Evolutionary conservation across 2,797 vertebrate species (phyloP).

Genomic region (Phoxinus dragarum): DNA sequence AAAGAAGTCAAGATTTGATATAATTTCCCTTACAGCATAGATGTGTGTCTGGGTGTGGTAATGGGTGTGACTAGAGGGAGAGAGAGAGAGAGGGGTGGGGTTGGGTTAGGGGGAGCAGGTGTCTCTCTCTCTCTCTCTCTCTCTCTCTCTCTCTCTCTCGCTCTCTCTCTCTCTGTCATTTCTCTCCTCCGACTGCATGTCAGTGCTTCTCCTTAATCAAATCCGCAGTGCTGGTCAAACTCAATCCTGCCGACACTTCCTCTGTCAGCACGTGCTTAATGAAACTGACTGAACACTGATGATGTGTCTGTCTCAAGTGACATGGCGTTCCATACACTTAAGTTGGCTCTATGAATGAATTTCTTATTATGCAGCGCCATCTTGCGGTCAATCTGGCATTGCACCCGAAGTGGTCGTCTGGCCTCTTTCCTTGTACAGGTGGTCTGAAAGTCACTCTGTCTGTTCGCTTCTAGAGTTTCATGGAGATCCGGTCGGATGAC

Average conservation of each 20-base stretch:
- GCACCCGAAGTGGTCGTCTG: background rate
- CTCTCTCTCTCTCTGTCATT: slow-evolving; percentile 32
- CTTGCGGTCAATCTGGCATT: slow-evolving; percentile 16
- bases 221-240: slow-evolving; percentile 73
- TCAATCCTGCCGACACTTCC: slow-evolving; percentile 69
- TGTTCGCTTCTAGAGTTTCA: slow-evolving; percentile 85
- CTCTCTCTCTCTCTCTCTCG: background rate
- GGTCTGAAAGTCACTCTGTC: slow-evolving; percentile 29
- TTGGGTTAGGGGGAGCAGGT: slow-evolving; percentile 12
- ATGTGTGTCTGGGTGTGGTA: background rate
- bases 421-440: background rate
- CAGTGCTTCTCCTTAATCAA: slow-evolving; percentile 74
- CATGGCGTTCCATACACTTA: background rate
- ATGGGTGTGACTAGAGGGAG: background rate
- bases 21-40: slow-evolving; percentile 25
- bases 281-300: background rate
- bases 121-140: background rate
- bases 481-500: slow-evolving; percentile 99
- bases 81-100: too few species aligned
- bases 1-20: background rate
- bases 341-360: background rate
- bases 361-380: slow-evolving; percentile 13
- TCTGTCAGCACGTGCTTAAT: slow-evolving; percentile 53
- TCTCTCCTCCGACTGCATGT: slow-evolving; percentile 63
- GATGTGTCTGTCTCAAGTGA: background rate